These are phyloP conservation scores for Herpetotheres cachinnans DNA, from an alignment of 2,113 vertebrate genomes.

Conservation along the genomic window DNA sequence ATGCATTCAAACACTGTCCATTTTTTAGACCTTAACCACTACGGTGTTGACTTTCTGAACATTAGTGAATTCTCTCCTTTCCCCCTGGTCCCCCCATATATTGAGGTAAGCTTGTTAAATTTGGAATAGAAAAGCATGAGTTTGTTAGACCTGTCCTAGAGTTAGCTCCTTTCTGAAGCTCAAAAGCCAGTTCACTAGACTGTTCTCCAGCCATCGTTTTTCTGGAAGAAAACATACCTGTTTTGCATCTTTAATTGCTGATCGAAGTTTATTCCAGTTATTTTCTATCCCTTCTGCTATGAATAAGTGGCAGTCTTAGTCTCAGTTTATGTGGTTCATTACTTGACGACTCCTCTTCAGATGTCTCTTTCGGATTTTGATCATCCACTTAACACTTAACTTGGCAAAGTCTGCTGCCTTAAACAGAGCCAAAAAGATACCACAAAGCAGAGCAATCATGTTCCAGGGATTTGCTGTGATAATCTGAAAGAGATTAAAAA, in stretches of 20 bases:
- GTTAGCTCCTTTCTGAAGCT: not conserved
- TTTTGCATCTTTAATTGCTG: not conserved
- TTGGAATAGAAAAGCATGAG: not conserved
- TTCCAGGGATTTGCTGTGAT: slow-evolving; percentile 96
- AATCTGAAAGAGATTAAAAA: slow-evolving; percentile 77
- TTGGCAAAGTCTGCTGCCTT: slow-evolving; percentile 97
- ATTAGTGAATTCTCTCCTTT: not conserved
- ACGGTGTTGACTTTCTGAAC: not conserved
- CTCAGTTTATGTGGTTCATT: slow-evolving; percentile 83
- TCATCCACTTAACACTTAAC: slow-evolving; percentile 92
- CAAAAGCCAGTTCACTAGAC: not conserved
- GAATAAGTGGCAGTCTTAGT: not conserved
- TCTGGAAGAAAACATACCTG: not conserved
- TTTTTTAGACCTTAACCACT: not conserved
- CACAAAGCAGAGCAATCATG: slow-evolving; percentile 90
- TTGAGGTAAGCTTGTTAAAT: slow-evolving; percentile 18
- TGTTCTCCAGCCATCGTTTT: not conserved
- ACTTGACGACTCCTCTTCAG: slow-evolving; percentile 81
- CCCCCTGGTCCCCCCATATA: not conserved
- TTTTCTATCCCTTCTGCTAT: not conserved
- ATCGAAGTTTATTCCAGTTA: not conserved
- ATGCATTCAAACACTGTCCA: not conserved
- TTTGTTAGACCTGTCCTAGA: slow-evolving; percentile 25
- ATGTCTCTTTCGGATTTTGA: slow-evolving; percentile 89
- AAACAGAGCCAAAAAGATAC: slow-evolving; percentile 94